These are phyloP conservation scores for Diarsia dahlii DNA, from an alignment of 2,888 invertebrate genomes.

Conservation along the genomic window DNA sequence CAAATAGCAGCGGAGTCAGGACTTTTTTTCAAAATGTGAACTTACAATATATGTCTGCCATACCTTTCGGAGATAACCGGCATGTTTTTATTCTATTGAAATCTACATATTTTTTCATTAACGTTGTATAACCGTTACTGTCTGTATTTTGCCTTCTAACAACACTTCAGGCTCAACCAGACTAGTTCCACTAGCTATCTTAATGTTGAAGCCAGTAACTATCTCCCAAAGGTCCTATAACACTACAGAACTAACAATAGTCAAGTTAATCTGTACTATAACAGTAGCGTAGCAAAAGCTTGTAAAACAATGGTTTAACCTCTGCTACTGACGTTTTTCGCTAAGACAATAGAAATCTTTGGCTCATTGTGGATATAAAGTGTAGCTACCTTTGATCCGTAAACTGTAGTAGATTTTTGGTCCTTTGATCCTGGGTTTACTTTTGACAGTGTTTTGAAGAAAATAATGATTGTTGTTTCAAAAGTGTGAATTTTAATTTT, in stretches of 20 bases:
- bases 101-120: background rate
- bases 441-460: constrained; percentile 12
- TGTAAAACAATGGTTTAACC: constrained; percentile 46
- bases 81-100: no score
- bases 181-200: constrained; percentile 2
- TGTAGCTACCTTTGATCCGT: constrained; percentile 24
- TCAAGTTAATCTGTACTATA: constrained; percentile 45
- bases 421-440: background rate
- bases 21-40: no score
- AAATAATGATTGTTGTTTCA: background rate
- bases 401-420: constrained; percentile 20
- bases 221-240: constrained; percentile 31
- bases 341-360: constrained; percentile 44
- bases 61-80: no score
- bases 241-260: constrained; percentile 36
- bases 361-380: constrained; percentile 28
- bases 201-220: background rate
- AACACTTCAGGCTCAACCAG: background rate
- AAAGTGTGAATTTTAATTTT: background rate
- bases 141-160: background rate
- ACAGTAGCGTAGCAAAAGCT: constrained; percentile 22
- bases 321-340: constrained; percentile 50
- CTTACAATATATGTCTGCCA: no score
- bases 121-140: background rate
- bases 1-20: no score